Base-by-base conservation (phyloP, 1,140 invertebrate species). In the Papilio dardanus region DNA sequence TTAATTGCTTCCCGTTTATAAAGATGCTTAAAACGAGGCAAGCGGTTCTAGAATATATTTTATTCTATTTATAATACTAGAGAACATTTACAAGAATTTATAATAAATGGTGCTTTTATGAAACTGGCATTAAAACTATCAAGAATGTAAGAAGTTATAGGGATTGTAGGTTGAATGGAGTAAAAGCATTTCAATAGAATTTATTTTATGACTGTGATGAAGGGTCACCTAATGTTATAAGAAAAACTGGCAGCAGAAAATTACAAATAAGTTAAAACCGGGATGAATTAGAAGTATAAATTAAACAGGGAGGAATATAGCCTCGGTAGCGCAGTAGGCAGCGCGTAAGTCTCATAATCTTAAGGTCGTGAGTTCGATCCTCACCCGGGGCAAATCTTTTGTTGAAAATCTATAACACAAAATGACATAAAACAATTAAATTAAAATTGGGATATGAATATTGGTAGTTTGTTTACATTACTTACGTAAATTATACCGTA, bases 351-450 rank as follows among this genome's bases (percentile, higher is more conserved):
- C 69, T 73, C 71, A 58, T 73, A 58, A 73, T 33, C 71, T 73
- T 73, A 58, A 73, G 71, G 71, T 73, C 46, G 71, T 73, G 71
- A 73, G 71, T 73, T 73, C 71, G 71, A 73, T 73, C 71, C 71
- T 73, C 71, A 73, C 71, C 71, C 71, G 71, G 71, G 46, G 71
- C 71, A 58, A n/a, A n/a, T n/a, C n/a, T n/a, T n/a, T n/a, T n/a
- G n/a, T n/a, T n/a, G n/a, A n/a, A n/a, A n/a, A n/a, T n/a, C n/a
- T n/a, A n/a, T n/a, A n/a, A n/a, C n/a, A n/a, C n/a, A n/a, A n/a
- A n/a, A n/a, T n/a, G n/a, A n/a, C n/a, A n/a, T n/a, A n/a, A n/a
- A n/a, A n/a, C n/a, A n/a, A n/a, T n/a, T n/a, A n/a, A n/a, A n/a
- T n/a, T n/a, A n/a, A 46, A 46, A 4, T 10, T 37, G 35, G 10